Percentiles rank a stretch among this genome's conserved stretches.
These are phyloP conservation scores for Dynastes hyllus DNA, from an alignment of 2,888 invertebrate genomes.

Conservation along the genomic window DNA sequence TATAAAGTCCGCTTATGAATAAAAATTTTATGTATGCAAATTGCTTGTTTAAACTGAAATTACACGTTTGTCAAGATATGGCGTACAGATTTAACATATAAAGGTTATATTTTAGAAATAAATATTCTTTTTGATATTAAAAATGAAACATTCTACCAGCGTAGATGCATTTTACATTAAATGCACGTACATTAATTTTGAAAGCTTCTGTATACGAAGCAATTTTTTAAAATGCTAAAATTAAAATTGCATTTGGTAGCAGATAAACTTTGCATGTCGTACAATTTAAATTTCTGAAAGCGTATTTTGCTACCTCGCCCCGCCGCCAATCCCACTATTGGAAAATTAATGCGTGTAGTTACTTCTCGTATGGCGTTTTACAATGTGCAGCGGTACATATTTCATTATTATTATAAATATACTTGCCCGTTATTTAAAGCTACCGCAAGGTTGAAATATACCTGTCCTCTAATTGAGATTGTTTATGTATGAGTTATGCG, in stretches of 20 bases:
- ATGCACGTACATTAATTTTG: constrained; percentile 9
- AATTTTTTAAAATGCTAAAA: neutral
- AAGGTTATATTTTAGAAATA: too few relatives aligned
- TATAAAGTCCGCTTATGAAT: neutral
- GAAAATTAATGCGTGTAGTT: too few relatives aligned
- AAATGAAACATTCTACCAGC: neutral
- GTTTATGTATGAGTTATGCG: constrained; percentile 33
- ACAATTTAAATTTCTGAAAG: constrained; percentile 25
- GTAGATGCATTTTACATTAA: neutral
- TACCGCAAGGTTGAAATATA: constrained; percentile 34
- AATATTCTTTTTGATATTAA: too few relatives aligned
- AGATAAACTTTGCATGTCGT: constrained; percentile 10
- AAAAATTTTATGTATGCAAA: constrained; percentile 7
- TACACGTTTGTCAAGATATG: neutral
- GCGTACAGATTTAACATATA: neutral
- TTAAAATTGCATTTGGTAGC: constrained; percentile 27
- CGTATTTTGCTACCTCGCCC: neutral
- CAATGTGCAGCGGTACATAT: constrained; percentile 26
- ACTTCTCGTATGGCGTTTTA: neutral
- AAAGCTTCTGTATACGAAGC: neutral
- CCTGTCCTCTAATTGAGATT: constrained; percentile 32
- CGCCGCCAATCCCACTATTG: neutral
- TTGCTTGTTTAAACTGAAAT: neutral
- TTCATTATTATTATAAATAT: constrained; percentile 42
- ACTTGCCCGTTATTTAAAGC: constrained; percentile 34